Percentiles rank a stretch among this genome's conserved stretches.
phyloP scores from a whole-genome alignment of 2,113 vertebrate genomes.

The Hystrix brachyura region DNA sequence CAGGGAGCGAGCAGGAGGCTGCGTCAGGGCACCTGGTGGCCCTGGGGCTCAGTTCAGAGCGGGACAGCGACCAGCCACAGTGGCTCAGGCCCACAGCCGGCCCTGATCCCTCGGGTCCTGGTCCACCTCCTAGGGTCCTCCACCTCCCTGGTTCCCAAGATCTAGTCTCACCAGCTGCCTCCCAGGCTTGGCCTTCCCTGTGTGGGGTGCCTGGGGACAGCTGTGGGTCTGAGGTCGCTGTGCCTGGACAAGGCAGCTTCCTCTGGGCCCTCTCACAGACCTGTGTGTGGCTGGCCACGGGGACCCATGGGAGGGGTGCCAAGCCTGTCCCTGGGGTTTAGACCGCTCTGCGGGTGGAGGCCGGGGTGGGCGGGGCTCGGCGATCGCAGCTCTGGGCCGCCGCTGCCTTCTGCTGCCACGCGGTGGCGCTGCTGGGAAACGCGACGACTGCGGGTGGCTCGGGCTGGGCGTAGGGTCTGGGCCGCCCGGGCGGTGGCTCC shows the following conservation, averaged over 20 bases:
- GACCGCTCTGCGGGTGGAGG: background rate
- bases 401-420: background rate
- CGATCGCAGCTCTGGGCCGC: fast-evolving
- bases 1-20: background rate
- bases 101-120: background rate
- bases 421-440: background rate
- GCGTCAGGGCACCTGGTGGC: no score
- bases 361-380: background rate
- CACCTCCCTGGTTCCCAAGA: background rate
- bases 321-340: background rate
- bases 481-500: background rate
- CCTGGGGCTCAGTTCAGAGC: no score
- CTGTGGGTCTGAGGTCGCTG: background rate
- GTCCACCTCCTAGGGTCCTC: background rate
- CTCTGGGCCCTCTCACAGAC: background rate
- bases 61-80: no score
- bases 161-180: background rate
- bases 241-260: background rate
- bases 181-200: background rate
- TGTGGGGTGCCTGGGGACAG: background rate
- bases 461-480: background rate
- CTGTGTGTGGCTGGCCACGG: background rate
- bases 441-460: fast-evolving
- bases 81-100: background rate
- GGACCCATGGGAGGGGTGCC: background rate